Conservation (phyloP, 1,140 invertebrate species). For the Caerostris extrusa region DNA sequence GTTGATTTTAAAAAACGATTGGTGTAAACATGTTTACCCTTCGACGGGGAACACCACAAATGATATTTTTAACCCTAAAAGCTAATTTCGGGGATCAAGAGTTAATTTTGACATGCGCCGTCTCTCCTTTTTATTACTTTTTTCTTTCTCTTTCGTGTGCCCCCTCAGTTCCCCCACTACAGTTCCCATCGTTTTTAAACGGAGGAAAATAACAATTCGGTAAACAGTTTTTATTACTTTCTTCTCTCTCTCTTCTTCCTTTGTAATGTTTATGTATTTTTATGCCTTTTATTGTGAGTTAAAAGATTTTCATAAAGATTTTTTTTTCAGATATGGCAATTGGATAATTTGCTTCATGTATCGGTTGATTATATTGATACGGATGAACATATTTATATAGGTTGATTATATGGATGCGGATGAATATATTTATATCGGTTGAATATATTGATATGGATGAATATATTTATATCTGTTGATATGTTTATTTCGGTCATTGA, state of each 20-base stretch:
- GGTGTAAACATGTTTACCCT: slow-evolving; percentile 56
- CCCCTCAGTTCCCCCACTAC: no score
- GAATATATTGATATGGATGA: no score
- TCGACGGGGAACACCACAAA: neutral
- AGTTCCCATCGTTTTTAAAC: neutral
- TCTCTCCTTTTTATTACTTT: neutral
- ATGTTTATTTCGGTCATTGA: no score
- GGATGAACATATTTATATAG: no score
- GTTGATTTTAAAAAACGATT: slow-evolving; percentile 48
- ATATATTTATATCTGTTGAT: no score
- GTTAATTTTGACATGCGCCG: neutral
- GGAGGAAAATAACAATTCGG: neutral
- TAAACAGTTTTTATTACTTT: neutral
- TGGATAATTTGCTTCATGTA: no score
- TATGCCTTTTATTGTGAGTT: neutral
- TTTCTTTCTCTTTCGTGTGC: no score
- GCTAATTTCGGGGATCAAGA: slow-evolving; percentile 24
- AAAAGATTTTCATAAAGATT: no score
- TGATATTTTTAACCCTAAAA: slow-evolving; percentile 33
- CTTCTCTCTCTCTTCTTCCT: neutral
- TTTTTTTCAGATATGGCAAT: no score
- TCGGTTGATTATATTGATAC: no score
- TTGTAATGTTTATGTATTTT: neutral
- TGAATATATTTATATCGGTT: no score
- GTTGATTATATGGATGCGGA: no score